Conservation (phyloP, 2,797 vertebrate genomes). For the Enteromius anoplus region DNA sequence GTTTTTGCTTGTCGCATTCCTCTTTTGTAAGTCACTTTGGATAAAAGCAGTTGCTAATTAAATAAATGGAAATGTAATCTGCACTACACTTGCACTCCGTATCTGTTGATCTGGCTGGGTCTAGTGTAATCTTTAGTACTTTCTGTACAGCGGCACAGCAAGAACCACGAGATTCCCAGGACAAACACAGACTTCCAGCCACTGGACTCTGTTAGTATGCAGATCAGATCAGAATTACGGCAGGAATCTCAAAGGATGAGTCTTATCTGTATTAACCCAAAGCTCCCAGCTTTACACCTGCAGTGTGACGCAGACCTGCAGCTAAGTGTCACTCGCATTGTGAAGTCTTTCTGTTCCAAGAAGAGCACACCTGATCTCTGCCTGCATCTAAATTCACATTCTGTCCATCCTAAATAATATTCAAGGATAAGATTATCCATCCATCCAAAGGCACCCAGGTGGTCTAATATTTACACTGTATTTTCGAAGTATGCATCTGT, state of each 20-base stretch:
- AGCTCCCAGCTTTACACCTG: conserved; percentile 7
- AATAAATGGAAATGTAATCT: background rate
- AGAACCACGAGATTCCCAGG: background rate
- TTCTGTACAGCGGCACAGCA: background rate
- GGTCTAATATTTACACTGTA: background rate
- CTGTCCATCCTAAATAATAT: background rate
- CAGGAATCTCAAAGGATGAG: background rate
- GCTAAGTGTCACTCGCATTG: background rate
- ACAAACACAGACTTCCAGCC: background rate
- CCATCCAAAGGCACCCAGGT: background rate
- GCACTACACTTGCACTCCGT: no score
- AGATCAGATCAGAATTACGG: background rate
- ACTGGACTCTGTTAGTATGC: conserved; percentile 1
- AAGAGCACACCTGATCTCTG: background rate
- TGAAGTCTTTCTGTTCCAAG: background rate
- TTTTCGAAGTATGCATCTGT: background rate
- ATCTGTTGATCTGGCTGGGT: background rate
- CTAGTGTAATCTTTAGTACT: background rate
- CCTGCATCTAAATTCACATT: background rate
- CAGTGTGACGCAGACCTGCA: conserved; percentile 6
- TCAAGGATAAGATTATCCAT: background rate
- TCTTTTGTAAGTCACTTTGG: background rate
- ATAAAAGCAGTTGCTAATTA: background rate
- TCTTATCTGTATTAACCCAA: background rate
- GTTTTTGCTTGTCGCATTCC: background rate